Evolutionary conservation across 2,797 vertebrate species (phyloP).

Genomic region (Garrulus glandarius): DNA sequence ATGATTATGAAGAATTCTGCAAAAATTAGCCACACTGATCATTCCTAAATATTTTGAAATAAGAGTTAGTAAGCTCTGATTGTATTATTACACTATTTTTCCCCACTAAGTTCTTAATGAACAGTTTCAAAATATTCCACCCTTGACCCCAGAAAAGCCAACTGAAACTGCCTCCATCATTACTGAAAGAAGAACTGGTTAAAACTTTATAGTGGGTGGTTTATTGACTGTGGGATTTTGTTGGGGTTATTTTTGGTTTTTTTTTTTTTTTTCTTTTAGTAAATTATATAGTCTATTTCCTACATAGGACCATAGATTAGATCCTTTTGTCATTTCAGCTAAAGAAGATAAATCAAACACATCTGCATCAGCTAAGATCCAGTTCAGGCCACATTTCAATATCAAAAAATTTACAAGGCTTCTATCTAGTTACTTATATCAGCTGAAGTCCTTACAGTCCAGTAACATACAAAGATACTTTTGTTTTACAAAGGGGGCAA

Average conservation of each 20-base stretch:
- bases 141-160: not conserved
- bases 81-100: not conserved
- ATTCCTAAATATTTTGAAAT: not conserved
- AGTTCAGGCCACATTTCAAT: not conserved
- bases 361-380: not conserved
- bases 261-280: not conserved
- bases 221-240: not conserved
- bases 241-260: not conserved
- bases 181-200: not conserved
- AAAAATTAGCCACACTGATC: not conserved
- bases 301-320: not conserved
- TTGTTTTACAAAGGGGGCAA: not conserved
- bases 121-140: not conserved
- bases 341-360: not conserved
- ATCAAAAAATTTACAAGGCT: not conserved
- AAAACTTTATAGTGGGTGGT: not conserved
- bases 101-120: not conserved
- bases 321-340: not conserved
- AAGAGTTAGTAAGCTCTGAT: not conserved
- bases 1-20: not conserved
- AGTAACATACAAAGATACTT: not conserved
- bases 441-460: not conserved
- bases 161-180: not conserved
- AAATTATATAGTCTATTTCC: not conserved
- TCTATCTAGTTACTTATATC: not conserved